Evolutionary conservation across 2,888 invertebrate species (phyloP).

Genomic region (Eupithecia dodoneata): DNA sequence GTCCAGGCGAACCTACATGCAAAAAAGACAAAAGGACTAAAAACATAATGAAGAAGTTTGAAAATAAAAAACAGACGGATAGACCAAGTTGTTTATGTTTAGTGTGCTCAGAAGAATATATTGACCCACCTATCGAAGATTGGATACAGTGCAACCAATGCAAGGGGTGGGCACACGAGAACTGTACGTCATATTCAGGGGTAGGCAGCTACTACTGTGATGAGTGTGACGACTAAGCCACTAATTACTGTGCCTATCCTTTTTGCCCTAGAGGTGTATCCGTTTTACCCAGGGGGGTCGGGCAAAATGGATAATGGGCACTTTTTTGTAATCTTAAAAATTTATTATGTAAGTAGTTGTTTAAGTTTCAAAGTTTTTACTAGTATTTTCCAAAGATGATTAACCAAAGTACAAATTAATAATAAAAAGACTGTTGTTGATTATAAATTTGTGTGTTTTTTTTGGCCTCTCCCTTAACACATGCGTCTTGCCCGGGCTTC

Average conservation of each 20-base stretch:
- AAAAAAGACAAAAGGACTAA: too few species aligned
- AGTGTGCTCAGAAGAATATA: constrained; percentile 5
- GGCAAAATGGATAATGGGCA: too few species aligned
- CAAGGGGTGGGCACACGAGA: background rate
- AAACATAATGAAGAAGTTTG: too few species aligned
- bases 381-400: background rate
- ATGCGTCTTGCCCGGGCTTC: background rate
- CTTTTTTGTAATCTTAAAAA: background rate
- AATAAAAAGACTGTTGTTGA: background rate
- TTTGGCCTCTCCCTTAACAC: too few species aligned
- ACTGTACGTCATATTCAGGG: constrained; percentile 4
- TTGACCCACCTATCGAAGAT: background rate
- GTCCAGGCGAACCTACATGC: too few species aligned
- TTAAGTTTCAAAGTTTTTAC: background rate
- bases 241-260: too few species aligned
- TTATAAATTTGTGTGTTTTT: constrained; percentile 2
- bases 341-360: too few species aligned
- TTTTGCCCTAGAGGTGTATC: too few species aligned
- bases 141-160: background rate
- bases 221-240: too few species aligned
- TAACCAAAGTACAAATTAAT: constrained; percentile 4
- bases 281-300: too few species aligned
- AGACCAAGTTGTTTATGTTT: background rate
- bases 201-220: background rate
- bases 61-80: background rate